Evolutionary conservation across 2,888 invertebrate species (phyloP), one percentile per base, ranked within the genome.

Genomic region (Amblyjoppa fuscipennis): DNA sequence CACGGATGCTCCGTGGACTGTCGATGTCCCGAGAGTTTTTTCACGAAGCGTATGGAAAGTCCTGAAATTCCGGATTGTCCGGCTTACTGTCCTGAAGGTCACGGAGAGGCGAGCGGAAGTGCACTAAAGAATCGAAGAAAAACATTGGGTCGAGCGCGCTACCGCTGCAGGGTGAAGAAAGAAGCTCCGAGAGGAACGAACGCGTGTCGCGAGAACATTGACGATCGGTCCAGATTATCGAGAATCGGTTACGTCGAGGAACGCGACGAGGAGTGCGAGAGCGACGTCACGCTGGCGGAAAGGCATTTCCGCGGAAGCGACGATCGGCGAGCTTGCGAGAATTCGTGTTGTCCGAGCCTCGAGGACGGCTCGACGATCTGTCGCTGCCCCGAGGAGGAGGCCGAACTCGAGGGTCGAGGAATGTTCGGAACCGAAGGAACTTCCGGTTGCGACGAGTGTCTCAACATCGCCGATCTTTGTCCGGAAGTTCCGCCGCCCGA

Each of bases 1-100:
- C 59, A 68, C 51, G 76, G 53, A 59, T 84, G 84, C 68, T 61
- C 77, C 2, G 16, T 75, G 3, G 79, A 85, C 41, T 85, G 87
- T 71, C 79, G 81, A 28, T 88, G 87, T 80, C 88, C 87, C 1
- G 87, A 84, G 76, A 85, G 81, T 75, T 73, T 74, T 45, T 64
- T 78, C n/a, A 9, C 61, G 6, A 49, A 28, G 13, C 31, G 41
- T n/a, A 70, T 34, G 16, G 51, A 34, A 49, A 73, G 38, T 20
- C 49, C 66, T 3, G 73, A 61, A 20, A 81, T 7, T 69, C n/a
- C 77, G 3, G 64, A 61, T n/a, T 84, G 61, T 45, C 66, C 61
- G 38, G 73, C 41, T 11, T 51, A n/a, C 2, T n/a, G 13, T 28
- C 73, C 74, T 13, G 38, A 16, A 41, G 64, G 28, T 20, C 28